A percentile compares a stretch with the other conserved stretches of the same genome.
Evolutionary conservation across 2,113 vertebrate genomes (phyloP).

Genomic region (Nesoenas mayeri): DNA sequence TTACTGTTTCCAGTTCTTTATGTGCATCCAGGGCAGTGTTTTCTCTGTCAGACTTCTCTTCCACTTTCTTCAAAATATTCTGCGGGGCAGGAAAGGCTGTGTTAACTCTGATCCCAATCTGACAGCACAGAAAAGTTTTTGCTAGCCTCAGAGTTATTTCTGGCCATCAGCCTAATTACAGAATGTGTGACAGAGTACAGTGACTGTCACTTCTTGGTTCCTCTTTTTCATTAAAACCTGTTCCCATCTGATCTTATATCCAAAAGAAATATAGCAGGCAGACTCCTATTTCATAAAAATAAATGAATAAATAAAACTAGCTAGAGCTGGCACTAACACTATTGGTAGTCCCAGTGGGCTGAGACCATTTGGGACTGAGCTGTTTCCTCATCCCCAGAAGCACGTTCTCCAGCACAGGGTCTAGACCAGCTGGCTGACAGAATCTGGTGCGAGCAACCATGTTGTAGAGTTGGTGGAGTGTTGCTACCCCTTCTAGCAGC

Average conservation of each 20-base stretch:
- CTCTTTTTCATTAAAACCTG: background rate
- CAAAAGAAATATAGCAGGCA: background rate
- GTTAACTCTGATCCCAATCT: background rate
- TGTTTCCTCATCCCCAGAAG: background rate
- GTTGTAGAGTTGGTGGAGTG: background rate
- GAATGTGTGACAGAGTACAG: background rate
- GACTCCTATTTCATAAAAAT: background rate
- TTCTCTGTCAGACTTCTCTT: slow-evolving; percentile 89
- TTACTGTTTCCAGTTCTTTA: slow-evolving; percentile 90
- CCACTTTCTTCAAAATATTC: slow-evolving; percentile 95
- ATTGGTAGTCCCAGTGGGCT: background rate
- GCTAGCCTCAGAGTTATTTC: background rate
- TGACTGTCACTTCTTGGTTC: background rate
- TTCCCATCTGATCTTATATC: background rate
- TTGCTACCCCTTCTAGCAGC: background rate
- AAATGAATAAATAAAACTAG: background rate
- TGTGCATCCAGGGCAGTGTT: slow-evolving; percentile 88
- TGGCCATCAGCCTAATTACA: slow-evolving; percentile 1
- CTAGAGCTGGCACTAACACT: background rate
- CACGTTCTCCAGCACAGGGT: background rate
- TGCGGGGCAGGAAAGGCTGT: slow-evolving; percentile 12
- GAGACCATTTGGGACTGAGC: background rate
- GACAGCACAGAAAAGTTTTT: background rate
- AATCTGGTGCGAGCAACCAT: background rate
- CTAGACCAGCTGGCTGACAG: background rate